Base-by-base conservation (phyloP, 1,140 invertebrate species). In the Vanessa atalanta region DNA sequence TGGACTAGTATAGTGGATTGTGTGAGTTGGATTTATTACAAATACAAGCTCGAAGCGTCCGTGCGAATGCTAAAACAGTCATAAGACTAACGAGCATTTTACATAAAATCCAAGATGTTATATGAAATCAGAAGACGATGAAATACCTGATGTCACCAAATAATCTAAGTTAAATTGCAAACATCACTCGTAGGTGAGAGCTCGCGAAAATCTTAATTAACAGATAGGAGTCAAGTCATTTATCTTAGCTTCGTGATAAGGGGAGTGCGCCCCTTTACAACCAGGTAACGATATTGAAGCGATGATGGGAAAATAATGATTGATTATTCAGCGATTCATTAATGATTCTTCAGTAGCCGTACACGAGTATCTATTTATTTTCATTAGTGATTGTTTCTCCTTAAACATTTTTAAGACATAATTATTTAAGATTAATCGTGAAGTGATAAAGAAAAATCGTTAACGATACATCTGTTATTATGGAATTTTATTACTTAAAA, bases 141-240 rank as follows among this genome's bases (percentile, higher is more conserved):
- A 72, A 75, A 76, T 70, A 65, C 50, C 61, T 70, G 50, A 76
- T 53, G 74, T 76, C 74, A 68, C 69, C 74, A 72, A 68, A 76
- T 72, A 76, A 76, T 76, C 74, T 72, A 72, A 89, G 85, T 88
- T 87, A 89, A 90, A 90, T 92, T 88, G 77, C 86, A 75, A 83
- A 72, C 88, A 92, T 90, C 87, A 83, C 82, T 88, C 83, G 84
- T 77, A 86, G 86, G 86, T 86, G 85, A 85, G 80, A 86, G 83
- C 82, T 83, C 80, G 89, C 88, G 88, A 92, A 92, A 92, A 91
- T 92, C 89, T 92, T 92, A 92, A 92, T 92, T 92, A 92, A 91
- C 88, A 90, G 89, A 92, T 92, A 92, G 86, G 86, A 77, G 84
- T 76, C 72, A 65, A 89, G 85, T 86, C 79, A 87, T 92, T 87